These are phyloP conservation scores for Sebastes minor DNA, from an alignment of 2,797 vertebrate species.

Conservation along the genomic window DNA sequence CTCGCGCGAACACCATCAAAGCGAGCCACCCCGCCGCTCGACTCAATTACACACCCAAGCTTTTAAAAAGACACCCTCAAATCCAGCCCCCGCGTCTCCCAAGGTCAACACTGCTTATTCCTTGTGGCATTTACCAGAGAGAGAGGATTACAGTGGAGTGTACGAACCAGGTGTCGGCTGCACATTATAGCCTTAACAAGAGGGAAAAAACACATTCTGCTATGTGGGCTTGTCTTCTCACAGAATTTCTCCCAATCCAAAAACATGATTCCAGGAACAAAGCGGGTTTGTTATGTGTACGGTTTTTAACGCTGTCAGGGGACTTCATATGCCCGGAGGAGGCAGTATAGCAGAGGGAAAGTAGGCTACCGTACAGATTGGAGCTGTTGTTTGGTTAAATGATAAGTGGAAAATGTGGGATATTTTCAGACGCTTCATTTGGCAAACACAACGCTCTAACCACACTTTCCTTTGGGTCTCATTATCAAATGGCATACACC, in stretches of 20 bases:
- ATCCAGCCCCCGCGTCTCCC: constrained; percentile 48
- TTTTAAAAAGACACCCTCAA: constrained; percentile 68
- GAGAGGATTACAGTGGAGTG: constrained; percentile 62
- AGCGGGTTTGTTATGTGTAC: constrained; percentile 61
- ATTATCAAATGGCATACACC: constrained; percentile 51
- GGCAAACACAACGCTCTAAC: constrained; percentile 44
- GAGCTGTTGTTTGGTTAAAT: constrained; percentile 43
- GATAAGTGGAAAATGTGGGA: constrained; percentile 39
- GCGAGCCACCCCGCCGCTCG: constrained; percentile 57
- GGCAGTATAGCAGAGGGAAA: constrained; percentile 35
- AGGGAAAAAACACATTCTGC: constrained; percentile 1
- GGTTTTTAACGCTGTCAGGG: constrained; percentile 58
- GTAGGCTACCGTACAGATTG: constrained; percentile 49
- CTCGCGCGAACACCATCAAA: constrained; percentile 66
- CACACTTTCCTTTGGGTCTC: constrained; percentile 64
- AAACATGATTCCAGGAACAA: constrained; percentile 58
- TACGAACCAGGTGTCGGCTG: constrained; percentile 43
- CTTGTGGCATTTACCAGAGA: constrained; percentile 61
- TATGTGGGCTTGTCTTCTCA: constrained; percentile 47
- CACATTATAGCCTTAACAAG: constrained; percentile 46
- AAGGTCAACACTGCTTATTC: constrained; percentile 73
- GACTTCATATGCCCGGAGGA: constrained; percentile 59
- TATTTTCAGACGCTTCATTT: constrained; percentile 59
- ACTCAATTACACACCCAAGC: constrained; percentile 71
- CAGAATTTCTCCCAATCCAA: constrained; percentile 21